Evolutionary conservation across 2,797 vertebrate species (phyloP), one percentile per base, ranked within the genome.

Genomic region (Liasis olivaceus): DNA sequence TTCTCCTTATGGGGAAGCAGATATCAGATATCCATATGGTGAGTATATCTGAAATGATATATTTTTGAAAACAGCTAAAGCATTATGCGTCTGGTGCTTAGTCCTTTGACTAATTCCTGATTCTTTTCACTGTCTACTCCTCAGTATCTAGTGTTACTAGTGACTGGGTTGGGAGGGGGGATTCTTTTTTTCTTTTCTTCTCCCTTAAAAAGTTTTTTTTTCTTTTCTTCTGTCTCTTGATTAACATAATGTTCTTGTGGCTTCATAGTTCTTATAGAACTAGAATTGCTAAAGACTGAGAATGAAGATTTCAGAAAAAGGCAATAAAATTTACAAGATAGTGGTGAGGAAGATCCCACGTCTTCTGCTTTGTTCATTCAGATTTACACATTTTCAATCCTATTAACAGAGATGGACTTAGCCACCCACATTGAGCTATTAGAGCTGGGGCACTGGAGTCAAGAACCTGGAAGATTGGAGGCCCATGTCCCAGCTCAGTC

Each of bases 31-130:
- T 94, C 95, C 86, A 85, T 92, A 85, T 95, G 96, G 96, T 95
- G 93, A 96, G 31, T 91, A 24, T 47, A 47, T 81, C 22, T 1
- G 9, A 95, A 96, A 93, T 91, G 11, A 96, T 96, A 95, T 96
- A 97, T 91, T 95, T 94, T 96, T 89, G 85, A 72, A 96, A 93
- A 92, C 47, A 94, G 94, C 93, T 95, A 95, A 96, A 94, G 3
- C 12, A 0, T 93, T 93, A 95, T 87, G 90, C 95, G 93, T 96
- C 96, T 96, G 93, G 94, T 94, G 87, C 62, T 93, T 93, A 93
- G 91, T 63, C 86, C 92, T 96, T 95, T 93, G 88, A 89, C 90
- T 91, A 91, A 94, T 96, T 96, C 92, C 69, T n/a, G 56, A 89
- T 89, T 86, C 94, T 87, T 87, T 64, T 63, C 58, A 14, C 28